phyloP scores from a whole-genome alignment of 2,888 invertebrate species.

The Therioaphis trifolii region DNA sequence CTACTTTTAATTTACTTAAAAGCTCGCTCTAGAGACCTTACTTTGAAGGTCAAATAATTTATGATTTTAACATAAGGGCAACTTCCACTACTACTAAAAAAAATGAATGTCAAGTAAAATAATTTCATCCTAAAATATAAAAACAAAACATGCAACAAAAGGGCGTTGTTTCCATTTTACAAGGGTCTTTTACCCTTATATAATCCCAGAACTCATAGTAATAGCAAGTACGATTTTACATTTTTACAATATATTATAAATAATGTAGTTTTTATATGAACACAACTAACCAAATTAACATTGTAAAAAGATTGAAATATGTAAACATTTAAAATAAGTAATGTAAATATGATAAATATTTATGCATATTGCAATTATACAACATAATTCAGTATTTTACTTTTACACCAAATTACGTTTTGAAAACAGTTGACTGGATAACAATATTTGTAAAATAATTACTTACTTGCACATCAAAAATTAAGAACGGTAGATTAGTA shows the following conservation, averaged over 20 bases:
- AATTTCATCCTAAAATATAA: background rate
- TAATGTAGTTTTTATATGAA: background rate
- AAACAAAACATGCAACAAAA: slow-evolving; percentile 47
- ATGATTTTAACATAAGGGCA: background rate
- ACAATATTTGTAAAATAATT: no score
- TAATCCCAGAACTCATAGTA: background rate
- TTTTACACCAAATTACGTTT: no score
- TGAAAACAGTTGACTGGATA: no score
- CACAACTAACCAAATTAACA: background rate
- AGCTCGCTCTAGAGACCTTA: background rate
- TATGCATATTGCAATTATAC: no score
- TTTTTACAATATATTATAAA: background rate
- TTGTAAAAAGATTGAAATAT: no score
- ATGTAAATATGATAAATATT: no score
- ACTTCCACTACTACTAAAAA: slow-evolving; percentile 7
- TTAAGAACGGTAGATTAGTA: no score
- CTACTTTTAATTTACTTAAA: slow-evolving; percentile 1
- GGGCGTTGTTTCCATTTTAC: slow-evolving; percentile 44
- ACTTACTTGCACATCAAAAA: no score
- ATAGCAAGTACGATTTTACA: background rate
- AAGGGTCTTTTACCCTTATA: background rate
- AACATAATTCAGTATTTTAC: no score
- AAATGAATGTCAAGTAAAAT: background rate
- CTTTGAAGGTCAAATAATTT: background rate
- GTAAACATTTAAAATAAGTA: no score